Evolutionary conservation across 2,888 invertebrate species (phyloP).

Genomic region (Hedychridium roseum): DNA sequence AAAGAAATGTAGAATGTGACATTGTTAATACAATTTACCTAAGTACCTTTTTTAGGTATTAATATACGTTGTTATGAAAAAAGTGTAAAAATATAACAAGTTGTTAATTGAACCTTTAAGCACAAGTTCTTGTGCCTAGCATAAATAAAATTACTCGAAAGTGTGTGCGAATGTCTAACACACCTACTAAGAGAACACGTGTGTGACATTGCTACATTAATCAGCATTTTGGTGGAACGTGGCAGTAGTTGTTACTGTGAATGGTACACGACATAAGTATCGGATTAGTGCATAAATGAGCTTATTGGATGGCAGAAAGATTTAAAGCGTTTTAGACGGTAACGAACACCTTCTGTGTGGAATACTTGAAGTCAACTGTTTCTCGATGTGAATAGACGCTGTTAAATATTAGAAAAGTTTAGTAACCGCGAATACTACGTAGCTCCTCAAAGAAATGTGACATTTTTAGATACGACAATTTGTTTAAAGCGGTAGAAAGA

Average conservation of each 20-base stretch:
- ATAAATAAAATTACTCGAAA: conserved; percentile 14
- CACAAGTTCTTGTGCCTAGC: conserved; percentile 26
- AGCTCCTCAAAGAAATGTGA: too few species aligned
- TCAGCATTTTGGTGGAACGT: conserved; percentile 16
- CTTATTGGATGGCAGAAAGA: too few species aligned
- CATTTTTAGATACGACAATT: too few species aligned
- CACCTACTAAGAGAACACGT: conserved; percentile 28
- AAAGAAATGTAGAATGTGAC: conserved; percentile 16
- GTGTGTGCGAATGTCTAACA: conserved; percentile 23
- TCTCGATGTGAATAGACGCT: conserved; percentile 22
- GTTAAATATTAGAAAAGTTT: conserved; percentile 12
- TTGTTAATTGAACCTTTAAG: conserved; percentile 9
- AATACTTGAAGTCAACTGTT: conserved; percentile 23
- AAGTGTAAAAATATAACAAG: conserved; percentile 30
- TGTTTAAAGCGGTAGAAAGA: conserved; percentile 14
- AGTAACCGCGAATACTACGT: conserved; percentile 10
- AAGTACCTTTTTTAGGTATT: conserved; percentile 15
- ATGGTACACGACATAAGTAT: too few species aligned
- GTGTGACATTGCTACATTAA: conserved; percentile 32
- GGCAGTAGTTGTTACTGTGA: conserved; percentile 15
- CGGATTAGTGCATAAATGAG: too few species aligned
- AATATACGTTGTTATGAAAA: conserved; percentile 27
- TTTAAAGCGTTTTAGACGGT: too few species aligned
- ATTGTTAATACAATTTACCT: conserved; percentile 15
- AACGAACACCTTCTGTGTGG: conserved; percentile 27